Evolutionary conservation across 2,888 invertebrate genomes (phyloP).

Genomic region (Heliconius charithonia): DNA sequence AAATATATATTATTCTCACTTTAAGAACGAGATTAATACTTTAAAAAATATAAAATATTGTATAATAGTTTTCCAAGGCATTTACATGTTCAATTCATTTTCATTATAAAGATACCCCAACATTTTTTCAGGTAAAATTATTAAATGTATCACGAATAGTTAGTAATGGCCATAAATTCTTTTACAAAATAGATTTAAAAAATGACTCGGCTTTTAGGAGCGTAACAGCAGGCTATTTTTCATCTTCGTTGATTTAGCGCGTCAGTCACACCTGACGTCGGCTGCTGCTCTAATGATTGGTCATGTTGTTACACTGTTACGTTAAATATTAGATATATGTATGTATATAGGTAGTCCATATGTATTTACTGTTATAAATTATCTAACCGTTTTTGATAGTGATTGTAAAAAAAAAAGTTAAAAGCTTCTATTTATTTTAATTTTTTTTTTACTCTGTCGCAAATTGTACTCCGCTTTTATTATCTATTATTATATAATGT

Average conservation of each 20-base stretch:
- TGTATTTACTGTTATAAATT: background rate
- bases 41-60: background rate
- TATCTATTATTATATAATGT: background rate
- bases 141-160: background rate
- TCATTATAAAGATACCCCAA: background rate
- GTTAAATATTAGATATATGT: slow-evolving; percentile 6
- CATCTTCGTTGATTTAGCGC: slow-evolving; percentile 65
- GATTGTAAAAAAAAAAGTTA: background rate
- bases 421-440: background rate
- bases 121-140: background rate
- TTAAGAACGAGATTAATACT: background rate
- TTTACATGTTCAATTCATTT: background rate
- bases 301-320: slow-evolving; percentile 13
- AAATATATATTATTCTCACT: background rate
- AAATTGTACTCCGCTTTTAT: background rate
- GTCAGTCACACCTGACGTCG: slow-evolving; percentile 60
- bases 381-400: background rate
- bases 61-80: background rate
- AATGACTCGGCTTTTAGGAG: slow-evolving; percentile 43
- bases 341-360: background rate
- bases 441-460: no score
- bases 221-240: slow-evolving; percentile 49
- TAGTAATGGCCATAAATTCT: background rate
- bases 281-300: slow-evolving; percentile 61
- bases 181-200: slow-evolving; percentile 33